Base-by-base conservation (phyloP, 2,888 invertebrate species). In the Diplazon laetatorius region DNA sequence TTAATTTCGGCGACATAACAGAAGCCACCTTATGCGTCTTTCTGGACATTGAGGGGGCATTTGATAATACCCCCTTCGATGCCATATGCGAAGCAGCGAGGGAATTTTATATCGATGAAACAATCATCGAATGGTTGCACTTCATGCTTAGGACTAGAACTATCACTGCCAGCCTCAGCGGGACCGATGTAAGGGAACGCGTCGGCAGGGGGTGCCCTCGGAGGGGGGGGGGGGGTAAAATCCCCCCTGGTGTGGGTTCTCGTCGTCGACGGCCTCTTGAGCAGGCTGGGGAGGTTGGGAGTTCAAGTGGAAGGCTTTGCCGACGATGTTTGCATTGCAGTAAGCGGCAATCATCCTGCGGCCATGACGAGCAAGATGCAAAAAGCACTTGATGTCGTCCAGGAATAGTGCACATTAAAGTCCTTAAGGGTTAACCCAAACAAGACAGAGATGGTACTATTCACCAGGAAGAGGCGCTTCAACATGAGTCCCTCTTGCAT, bases 171-270 rank as follows among this genome's bases (percentile, higher is more conserved):
- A 39, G 48, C n/a, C 65, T 71, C 10, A 57, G 60, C 1, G 73
- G 59, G 1, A 39, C 57, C 10, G 44, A 12, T 0, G 46, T 57
- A 30, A 48, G 69, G 42, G 68, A 16, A 0, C 55, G 14, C 6
- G 60, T 73, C 35, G 52, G 63, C 42, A 44, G 52, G 9, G 74
- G 77, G 9, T 76, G 76, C 46, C 73, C 60, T 12, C 74, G 71
- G 74, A 48, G 35, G 18, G 37, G 42, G 14, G 74, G 55, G 35
- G 18, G 37, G 42, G 14, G 62, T 62, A 1, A 46, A 25, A 20
- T 25, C 62, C 14, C 44, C 62, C 14, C 25, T 62, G 44, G 10
- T 62, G 44, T 44, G 62, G 22, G 2, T 62, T n/a, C 44, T 62
- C 25, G 62, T 44, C 46, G 44, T 62, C 14, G 44, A 62, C 30